phyloP scores from a whole-genome alignment of 2,888 invertebrate genomes.

The Imbricaverruca yamaguchii region DNA sequence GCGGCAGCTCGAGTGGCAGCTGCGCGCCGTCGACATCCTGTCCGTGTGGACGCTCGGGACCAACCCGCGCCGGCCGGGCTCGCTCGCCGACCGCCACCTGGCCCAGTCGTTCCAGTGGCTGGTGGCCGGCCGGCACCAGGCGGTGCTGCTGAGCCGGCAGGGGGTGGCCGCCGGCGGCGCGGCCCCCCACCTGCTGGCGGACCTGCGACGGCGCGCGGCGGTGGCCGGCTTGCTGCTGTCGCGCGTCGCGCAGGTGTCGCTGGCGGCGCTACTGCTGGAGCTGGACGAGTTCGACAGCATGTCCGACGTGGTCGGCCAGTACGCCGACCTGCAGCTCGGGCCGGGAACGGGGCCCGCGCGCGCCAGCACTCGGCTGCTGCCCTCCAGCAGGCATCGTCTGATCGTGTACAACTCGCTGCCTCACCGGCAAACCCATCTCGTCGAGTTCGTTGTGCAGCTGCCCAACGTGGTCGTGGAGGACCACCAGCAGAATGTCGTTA shows the following conservation, averaged over 20 bases:
- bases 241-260: slow-evolving; percentile 51
- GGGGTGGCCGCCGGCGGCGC: slow-evolving; percentile 97
- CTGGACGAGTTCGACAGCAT: neutral
- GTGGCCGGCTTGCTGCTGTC: slow-evolving; percentile 71
- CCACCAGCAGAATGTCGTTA: slow-evolving; percentile 34
- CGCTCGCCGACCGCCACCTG: slow-evolving; percentile 22
- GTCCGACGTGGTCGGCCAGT: neutral
- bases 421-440: slow-evolving; percentile 66
- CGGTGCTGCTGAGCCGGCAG: slow-evolving; percentile 89
- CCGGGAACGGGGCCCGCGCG: slow-evolving; percentile 58
- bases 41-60: slow-evolving; percentile 72
- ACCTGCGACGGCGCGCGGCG: slow-evolving; percentile 79
- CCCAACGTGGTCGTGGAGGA: slow-evolving; percentile 60
- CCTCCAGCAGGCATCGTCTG: slow-evolving; percentile 51
- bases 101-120: slow-evolving; percentile 64
- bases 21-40: slow-evolving; percentile 73
- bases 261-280: slow-evolving; percentile 38
- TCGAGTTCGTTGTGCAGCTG: slow-evolving; percentile 60
- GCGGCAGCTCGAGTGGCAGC: slow-evolving; percentile 66
- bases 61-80: slow-evolving; percentile 52
- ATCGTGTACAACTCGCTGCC: slow-evolving; percentile 77
- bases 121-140: slow-evolving; percentile 45
- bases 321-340: slow-evolving; percentile 61
- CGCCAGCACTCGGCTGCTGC: slow-evolving; percentile 33
- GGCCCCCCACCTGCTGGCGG: slow-evolving; percentile 83